Percentiles rank a stretch among this genome's conserved stretches.
Conservation (phyloP, 2,113 vertebrate genomes). For the Indri indri region DNA sequence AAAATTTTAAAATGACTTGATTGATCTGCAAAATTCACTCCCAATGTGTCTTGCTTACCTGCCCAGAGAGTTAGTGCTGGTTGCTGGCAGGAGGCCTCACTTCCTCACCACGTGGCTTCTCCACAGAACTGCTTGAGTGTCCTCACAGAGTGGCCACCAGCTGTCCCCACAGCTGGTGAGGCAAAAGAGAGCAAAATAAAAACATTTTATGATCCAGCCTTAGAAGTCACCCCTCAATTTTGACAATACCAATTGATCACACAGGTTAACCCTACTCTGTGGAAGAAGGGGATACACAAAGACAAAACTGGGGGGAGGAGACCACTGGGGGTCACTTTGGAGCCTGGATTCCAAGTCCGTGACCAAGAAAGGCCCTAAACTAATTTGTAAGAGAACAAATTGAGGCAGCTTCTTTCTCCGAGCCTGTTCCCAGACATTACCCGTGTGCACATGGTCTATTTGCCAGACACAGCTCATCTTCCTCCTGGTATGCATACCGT, state of each 20-base stretch:
- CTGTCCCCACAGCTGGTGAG: background rate
- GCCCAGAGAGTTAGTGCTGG: background rate
- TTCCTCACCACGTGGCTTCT: background rate
- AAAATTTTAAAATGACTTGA: background rate
- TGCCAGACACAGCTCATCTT: background rate
- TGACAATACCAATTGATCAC: background rate
- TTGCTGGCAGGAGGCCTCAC: background rate
- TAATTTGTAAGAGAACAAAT: background rate
- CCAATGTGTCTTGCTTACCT: background rate
- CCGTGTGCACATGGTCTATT: background rate
- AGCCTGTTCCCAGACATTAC: background rate
- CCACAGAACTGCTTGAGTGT: background rate
- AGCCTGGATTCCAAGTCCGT: background rate
- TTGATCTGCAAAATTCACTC: background rate
- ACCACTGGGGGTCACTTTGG: background rate
- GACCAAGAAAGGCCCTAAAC: background rate
- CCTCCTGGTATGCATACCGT: background rate
- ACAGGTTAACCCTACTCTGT: background rate
- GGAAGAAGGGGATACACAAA: background rate
- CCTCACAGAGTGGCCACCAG: background rate
- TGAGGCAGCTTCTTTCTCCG: background rate
- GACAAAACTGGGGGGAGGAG: background rate
- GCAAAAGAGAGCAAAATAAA: background rate
- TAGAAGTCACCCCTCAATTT: background rate
- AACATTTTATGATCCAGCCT: background rate